Base-by-base conservation (phyloP, 23 tunicate species). In the Styela clava region DNA sequence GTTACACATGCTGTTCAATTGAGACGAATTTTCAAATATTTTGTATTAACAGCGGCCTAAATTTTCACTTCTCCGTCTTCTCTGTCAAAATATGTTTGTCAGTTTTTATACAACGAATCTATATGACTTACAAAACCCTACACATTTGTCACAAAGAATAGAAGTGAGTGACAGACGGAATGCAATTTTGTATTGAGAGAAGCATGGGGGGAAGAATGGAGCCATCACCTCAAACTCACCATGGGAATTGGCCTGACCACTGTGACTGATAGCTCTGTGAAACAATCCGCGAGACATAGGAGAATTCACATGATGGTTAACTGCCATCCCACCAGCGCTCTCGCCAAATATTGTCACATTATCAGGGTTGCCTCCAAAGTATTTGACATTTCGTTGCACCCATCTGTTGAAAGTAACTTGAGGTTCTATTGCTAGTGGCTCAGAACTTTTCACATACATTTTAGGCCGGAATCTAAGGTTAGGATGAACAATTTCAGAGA, bases 191-290 rank as follows among this genome's bases (percentile, higher is more conserved):
- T n/a, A n/a, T n/a, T n/a, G n/a, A n/a, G n/a, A n/a, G n/a, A n/a
- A n/a, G n/a, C n/a, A n/a, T n/a, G n/a, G n/a, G n/a, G n/a, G n/a
- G n/a, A n/a, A n/a, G n/a, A n/a, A n/a, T n/a, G n/a, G n/a, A n/a
- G n/a, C n/a, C n/a, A n/a, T n/a, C n/a, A n/a, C 56, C 7, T 44
- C 56, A 44, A 44, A 44, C 56, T 44, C 56, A 44, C 56, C 56
- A 44, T 7, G 12, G 7, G 56, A 44, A 30, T 31, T 26, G 27
- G 81, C 81, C 27, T 52, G 64, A 24, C 81, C 81, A 52, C 81
- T 76, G 64, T 51, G 65, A 29, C 81, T 76, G 31, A 76, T 76
- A 24, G 81, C 81, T 76, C 37, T 76, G 81, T 76, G 81, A 44
- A 76, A 76, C 25, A 76, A 44, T 7, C 64, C 64, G 24, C 65